phyloP scores from a whole-genome alignment of 1,140 invertebrate genomes.

The Gerris buenoi region DNA sequence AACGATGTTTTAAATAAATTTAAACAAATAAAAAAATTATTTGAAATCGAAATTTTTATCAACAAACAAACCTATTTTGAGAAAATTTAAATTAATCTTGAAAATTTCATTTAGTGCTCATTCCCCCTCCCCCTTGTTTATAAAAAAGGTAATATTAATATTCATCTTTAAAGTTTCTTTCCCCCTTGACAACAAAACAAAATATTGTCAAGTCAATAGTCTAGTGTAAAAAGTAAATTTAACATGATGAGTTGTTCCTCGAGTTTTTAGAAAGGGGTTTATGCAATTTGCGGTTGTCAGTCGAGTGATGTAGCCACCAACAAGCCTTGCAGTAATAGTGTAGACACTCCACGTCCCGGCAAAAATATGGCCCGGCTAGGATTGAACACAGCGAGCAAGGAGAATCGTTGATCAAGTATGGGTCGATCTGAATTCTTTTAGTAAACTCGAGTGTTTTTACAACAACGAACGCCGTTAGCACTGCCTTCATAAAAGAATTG shows the following conservation, averaged over 20 bases:
- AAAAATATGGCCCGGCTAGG: constrained; percentile 91
- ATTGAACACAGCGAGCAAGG: constrained; percentile 75
- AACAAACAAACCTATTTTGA: neutral
- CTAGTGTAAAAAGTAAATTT: neutral
- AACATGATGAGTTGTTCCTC: constrained; percentile 31
- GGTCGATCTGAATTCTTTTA: constrained; percentile 95
- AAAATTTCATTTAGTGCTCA: neutral
- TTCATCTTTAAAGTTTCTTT: neutral
- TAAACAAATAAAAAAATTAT: neutral
- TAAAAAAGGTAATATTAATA: neutral
- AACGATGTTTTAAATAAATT: neutral
- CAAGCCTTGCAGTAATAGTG: constrained; percentile 85
- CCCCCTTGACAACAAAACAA: neutral
- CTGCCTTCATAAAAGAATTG: constrained; percentile 82
- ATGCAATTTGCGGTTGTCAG: constrained; percentile 42
- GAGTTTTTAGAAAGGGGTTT: constrained; percentile 70
- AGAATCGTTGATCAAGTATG: constrained; percentile 90
- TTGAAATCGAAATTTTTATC: neutral
- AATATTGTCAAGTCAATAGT: too few species aligned
- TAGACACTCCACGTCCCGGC: constrained; percentile 71
- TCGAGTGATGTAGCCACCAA: constrained; percentile 71
- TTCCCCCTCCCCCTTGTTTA: neutral
- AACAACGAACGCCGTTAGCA: constrained; percentile 86
- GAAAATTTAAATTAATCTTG: neutral
- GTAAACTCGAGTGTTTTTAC: constrained; percentile 79